These are phyloP conservation scores for Megaceryle alcyon DNA, from an alignment of 2,797 vertebrate genomes.

Conservation along the genomic window DNA sequence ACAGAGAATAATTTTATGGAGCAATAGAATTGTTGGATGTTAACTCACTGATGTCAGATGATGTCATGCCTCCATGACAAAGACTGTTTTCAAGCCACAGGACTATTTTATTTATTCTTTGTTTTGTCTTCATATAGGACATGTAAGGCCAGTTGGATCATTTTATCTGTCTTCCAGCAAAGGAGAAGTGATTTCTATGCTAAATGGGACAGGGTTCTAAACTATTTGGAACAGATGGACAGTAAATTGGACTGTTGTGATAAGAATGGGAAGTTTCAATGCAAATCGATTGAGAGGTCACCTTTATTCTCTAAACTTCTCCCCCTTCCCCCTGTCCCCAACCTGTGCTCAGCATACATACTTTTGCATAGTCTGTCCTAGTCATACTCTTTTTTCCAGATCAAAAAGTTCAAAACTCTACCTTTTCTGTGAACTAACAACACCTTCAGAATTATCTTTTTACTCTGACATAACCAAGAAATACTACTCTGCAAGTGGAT, in stretches of 20 bases:
- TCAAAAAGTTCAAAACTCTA: not conserved
- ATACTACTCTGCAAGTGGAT: not conserved
- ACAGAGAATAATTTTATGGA: not conserved
- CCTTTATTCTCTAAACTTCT: not conserved
- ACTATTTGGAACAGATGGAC: conserved; percentile 1
- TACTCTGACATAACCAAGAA: not conserved
- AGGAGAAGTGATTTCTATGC: not conserved
- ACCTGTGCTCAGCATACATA: not conserved
- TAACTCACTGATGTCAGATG: conserved; percentile 1
- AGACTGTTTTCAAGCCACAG: not conserved
- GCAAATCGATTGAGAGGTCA: not conserved
- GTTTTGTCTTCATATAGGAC: not conserved
- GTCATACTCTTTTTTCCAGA: not conserved
- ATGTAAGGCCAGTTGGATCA: not conserved
- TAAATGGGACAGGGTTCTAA: conserved; percentile 18
- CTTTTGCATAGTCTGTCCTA: not conserved
- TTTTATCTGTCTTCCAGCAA: not conserved
- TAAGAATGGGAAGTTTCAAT: conserved; percentile 6
- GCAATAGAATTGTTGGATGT: not conserved
- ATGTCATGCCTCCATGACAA: not conserved
- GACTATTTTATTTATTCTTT: not conserved
- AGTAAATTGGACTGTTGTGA: not conserved
- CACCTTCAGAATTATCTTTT: not conserved
- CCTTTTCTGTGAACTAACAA: not conserved
- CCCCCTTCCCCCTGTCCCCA: not conserved